Evolutionary conservation across 2,888 invertebrate genomes (phyloP).

Genomic region (Agrochola lychnidis): DNA sequence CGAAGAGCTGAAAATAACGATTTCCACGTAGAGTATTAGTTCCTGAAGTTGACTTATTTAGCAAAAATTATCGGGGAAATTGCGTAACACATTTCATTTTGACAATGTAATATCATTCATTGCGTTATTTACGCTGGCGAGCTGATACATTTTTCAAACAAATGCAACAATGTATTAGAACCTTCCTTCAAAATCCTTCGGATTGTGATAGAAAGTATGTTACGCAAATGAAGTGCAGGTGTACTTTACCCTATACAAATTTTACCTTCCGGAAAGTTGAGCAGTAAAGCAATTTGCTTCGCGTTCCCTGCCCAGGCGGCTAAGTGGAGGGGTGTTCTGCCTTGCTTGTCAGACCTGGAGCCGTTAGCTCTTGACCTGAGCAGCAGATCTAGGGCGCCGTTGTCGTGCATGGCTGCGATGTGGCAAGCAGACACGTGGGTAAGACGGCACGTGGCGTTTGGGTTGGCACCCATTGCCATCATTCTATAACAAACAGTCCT

Average conservation of each 20-base stretch:
- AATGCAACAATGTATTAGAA: not conserved
- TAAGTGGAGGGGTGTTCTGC: conserved; percentile 81
- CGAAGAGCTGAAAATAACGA: conserved; percentile 32
- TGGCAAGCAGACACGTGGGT: conserved; percentile 72
- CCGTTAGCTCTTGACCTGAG: conserved; percentile 73
- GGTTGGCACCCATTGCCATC: conserved; percentile 61
- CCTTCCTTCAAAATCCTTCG: not conserved
- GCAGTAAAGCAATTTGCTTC: conserved; percentile 70
- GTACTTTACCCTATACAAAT: not conserved
- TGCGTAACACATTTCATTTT: not conserved
- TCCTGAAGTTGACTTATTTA: not conserved
- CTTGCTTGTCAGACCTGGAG: conserved; percentile 74
- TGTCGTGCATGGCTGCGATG: conserved; percentile 75
- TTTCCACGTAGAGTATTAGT: not conserved
- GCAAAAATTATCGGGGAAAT: not conserved
- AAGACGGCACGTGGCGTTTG: conserved; percentile 67
- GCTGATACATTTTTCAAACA: not conserved
- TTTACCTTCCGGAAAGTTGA: conserved; percentile 69
- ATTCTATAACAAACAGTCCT: conserved; percentile 22
- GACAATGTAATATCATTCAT: not conserved
- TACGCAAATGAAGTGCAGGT: not conserved
- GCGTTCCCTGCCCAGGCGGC: conserved; percentile 78
- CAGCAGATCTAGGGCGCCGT: conserved; percentile 74
- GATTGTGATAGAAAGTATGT: not conserved
- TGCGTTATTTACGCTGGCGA: not conserved